Evolutionary conservation across 2,113 vertebrate genomes (phyloP), one percentile per base, ranked within the genome.

Genomic region (Sinocyclocheilus maitianheensis): DNA sequence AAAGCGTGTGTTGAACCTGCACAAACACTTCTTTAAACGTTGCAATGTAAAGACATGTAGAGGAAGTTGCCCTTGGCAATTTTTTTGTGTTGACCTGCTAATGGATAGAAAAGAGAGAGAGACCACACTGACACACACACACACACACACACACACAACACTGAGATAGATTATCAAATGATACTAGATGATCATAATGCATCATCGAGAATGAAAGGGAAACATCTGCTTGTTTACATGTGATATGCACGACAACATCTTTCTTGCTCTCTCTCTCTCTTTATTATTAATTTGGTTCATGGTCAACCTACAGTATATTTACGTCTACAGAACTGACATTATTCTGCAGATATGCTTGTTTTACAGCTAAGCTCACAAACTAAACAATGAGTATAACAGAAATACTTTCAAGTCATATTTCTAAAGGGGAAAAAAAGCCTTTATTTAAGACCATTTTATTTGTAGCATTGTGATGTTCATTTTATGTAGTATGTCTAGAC

Each of bases 61-160:
- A 82, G 65, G 60, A 85, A 75, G 84, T 80, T 80, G 86, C 84
- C 81, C 30, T 51, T 82, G 84, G 86, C 83, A 76, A 62, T 83
- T 87, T 84, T 48, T 75, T 48, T 75, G 14, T 85, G 74, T 37
- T 87, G 48, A 85, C 46, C 43, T 75, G n/a, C 48, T 83, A 85
- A 83, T 85, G 69, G 62, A 53, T 16, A 13, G 71, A 51, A 80
- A 10, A 78, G 71, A 55, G 60, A 55, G 30, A 55, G n/a, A 80
- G 71, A 81, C 77, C 67, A 84, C 69, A 77, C 84, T 83, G n/a
- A 72, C 53, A 72, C 12, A 69, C 20, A 83, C 62, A 80, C 62
- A 58, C 63, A 85, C 12, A 80, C 22, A 14, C 53, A 76, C 22
- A 65, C 69, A 84, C 69, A 77, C 84, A 86, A 40, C 5, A 40